Conservation (phyloP, 2,113 vertebrate species). For the Nesoenas mayeri region DNA sequence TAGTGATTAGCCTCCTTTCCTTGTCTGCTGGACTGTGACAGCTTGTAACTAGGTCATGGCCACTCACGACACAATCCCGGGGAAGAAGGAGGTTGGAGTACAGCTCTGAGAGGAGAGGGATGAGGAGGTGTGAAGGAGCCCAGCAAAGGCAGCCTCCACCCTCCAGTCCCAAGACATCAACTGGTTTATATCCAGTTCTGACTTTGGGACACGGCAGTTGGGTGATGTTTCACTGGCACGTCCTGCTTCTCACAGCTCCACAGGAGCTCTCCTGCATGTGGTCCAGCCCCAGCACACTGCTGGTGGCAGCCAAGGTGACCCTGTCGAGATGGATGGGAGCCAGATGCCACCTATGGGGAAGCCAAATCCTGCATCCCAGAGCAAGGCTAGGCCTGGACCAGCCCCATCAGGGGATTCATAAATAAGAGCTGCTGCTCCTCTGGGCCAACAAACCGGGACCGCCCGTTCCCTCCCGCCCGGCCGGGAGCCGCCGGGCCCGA, state of each 20-base stretch:
- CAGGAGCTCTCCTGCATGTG: not conserved
- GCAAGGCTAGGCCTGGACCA: not conserved
- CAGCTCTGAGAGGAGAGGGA: not conserved
- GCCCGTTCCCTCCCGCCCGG: accelerated
- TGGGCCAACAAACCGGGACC: accelerated
- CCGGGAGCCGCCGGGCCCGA: not conserved
- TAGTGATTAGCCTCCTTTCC: not conserved
- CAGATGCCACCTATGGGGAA: accelerated
- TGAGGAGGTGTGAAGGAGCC: not conserved
- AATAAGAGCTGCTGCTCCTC: not conserved
- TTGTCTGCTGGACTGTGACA: not conserved
- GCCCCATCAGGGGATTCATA: not conserved
- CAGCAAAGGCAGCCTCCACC: not conserved
- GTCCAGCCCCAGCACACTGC: not conserved
- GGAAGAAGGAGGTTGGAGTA: not conserved
- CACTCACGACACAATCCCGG: accelerated
- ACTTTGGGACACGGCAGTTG: not conserved
- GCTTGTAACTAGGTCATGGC: not conserved
- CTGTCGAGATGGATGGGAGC: not conserved
- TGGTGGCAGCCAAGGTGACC: not conserved
- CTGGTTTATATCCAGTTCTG: not conserved
- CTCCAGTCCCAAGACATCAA: not conserved
- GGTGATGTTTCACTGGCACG: not conserved
- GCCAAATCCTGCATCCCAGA: not conserved
- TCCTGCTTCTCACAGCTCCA: not conserved